Evolutionary conservation across 2,797 vertebrate species (phyloP), one percentile per base, ranked within the genome.

Genomic region (Rallus crepitans): DNA sequence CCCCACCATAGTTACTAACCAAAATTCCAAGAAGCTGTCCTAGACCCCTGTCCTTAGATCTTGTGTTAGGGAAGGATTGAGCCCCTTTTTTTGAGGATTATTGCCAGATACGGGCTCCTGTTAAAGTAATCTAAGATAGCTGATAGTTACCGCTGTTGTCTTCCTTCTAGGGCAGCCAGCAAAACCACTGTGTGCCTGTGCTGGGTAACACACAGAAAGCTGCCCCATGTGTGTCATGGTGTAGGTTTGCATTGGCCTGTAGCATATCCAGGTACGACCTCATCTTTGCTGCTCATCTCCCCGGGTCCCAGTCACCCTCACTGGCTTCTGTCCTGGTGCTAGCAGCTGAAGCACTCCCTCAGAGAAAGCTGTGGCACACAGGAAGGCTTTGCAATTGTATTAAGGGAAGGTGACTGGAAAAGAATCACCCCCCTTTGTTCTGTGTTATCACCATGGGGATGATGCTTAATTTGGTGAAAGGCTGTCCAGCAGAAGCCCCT

Each of bases 181-280:
- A 39, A 39, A 31, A 63, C 21, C 28, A 45, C 7, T 0, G 0
- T n/a, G 12, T 28, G 3, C 0, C 2, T 18, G 7, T 27, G 15
- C 15, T 39, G 13, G 28, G 50, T 27, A 50, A 68, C 27, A 30
- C 8, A 11, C 12, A 52, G 33, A 55, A 39, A n/a, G 9, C 64
- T 61, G 63, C 39, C 2, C 3, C 65, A n/a, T 3, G 12, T 9
- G 3, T 8, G 13, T 27, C 16, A 31, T 21, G 16, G 12, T 28
- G 47, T 16, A 60, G 28, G 35, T 27, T 30, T 48, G 42, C 30
- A 19, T 15, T 55, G 30, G 28, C 15, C 59, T 11, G 15, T 17
- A 7, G 72, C 66, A 8, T 4, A n/a, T 4, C 12, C 25, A 48
- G 31, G 17, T 24, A 18, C 0, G 1, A 59, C 52, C 30, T 63